A percentile compares a stretch with the other conserved stretches of the same genome.
phyloP scores from a whole-genome alignment of 2,113 vertebrate species.

The Alligator mississippiensis region DNA sequence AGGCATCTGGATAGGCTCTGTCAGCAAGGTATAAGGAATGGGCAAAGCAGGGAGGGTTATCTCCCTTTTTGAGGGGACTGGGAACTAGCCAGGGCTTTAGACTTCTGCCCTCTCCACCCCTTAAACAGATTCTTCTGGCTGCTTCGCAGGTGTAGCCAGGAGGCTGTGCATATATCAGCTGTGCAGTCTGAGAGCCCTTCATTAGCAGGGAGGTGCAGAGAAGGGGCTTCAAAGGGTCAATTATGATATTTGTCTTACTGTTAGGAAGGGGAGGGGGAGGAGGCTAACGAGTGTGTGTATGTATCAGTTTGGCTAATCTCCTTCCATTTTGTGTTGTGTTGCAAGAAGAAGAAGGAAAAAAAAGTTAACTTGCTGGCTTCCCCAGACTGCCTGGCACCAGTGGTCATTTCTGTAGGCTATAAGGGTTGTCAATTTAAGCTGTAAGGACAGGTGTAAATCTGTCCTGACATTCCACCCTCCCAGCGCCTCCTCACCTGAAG shows the following conservation, averaged over 20 bases:
- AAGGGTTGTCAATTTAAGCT: conserved; percentile 81
- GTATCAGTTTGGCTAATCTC: conserved; percentile 75
- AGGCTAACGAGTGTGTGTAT: conserved; percentile 23
- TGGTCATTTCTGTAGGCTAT: conserved; percentile 92
- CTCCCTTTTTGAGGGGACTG: conserved; percentile 19
- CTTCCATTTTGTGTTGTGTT: conserved; percentile 51
- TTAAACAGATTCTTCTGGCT: background rate
- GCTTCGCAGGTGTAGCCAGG: background rate
- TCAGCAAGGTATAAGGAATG: conserved; percentile 54
- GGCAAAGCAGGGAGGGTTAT: background rate
- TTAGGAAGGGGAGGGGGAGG: background rate
- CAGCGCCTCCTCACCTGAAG: conserved; percentile 88
- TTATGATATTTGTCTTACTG: background rate
- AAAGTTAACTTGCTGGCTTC: conserved; percentile 78
- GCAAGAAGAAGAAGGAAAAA: conserved; percentile 1
- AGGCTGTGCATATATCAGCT: background rate
- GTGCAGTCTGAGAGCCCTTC: background rate
- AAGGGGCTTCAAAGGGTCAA: background rate
- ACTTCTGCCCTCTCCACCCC: background rate
- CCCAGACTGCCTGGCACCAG: conserved; percentile 95
- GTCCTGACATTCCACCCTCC: conserved; percentile 83
- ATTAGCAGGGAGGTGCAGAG: background rate
- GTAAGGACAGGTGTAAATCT: conserved; percentile 97
- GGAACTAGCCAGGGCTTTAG: background rate
- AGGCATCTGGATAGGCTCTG: conserved; percentile 83